Percentiles rank a stretch among this genome's conserved stretches.
phyloP scores from a whole-genome alignment of 2,797 vertebrate genomes.

The Propithecus deckenii region DNA sequence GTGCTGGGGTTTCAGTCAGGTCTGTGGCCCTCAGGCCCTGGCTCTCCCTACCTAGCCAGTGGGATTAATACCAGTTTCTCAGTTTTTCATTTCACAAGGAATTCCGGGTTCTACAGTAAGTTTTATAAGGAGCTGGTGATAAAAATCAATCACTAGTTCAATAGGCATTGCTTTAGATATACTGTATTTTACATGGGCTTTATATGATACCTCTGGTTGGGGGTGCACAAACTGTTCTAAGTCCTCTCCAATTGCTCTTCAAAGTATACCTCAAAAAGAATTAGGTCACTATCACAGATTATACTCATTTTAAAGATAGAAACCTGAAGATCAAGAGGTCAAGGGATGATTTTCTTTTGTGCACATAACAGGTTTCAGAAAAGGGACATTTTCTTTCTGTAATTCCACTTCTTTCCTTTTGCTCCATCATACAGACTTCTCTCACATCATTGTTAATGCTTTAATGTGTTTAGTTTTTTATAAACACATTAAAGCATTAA shows the following conservation, averaged over 20 bases:
- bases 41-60: not conserved
- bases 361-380: not conserved
- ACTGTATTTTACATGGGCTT: not conserved
- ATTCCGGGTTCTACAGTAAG: not conserved
- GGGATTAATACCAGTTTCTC: not conserved
- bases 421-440: not conserved
- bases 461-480: not conserved
- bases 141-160: not conserved
- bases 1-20: not conserved
- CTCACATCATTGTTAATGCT: not conserved
- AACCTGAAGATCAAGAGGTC: not conserved
- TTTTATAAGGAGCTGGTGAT: not conserved
- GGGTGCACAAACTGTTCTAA: not conserved
- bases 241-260: not conserved
- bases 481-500: not conserved
- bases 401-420: not conserved
- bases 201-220: not conserved
- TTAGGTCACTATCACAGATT: not conserved
- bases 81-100: not conserved
- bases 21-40: not conserved
- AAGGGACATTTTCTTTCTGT: not conserved
- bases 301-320: slow-evolving; percentile 7
- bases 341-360: not conserved
- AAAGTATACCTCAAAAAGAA: not conserved
- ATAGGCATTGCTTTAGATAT: not conserved